Evolutionary conservation across 2,888 invertebrate species (phyloP).

Genomic region (Orgyia antiqua): DNA sequence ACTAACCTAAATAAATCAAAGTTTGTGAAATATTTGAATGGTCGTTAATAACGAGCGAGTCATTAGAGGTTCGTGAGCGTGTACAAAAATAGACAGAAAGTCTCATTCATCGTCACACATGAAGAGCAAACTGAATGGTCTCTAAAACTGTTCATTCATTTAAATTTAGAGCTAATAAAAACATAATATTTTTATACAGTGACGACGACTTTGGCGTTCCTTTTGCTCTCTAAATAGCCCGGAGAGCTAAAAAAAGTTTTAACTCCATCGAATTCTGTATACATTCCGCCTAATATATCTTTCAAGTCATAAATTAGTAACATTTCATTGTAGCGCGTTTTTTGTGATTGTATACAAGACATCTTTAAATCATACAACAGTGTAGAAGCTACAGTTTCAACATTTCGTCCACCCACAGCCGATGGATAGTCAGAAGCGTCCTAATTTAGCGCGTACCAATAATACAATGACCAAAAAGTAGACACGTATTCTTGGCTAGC

Average conservation of each 20-base stretch:
- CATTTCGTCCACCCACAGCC: conserved; percentile 18
- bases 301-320: not conserved
- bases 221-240: too few species aligned
- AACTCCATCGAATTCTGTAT: too few species aligned
- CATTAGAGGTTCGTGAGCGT: conserved; percentile 11
- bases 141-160: conserved; percentile 14
- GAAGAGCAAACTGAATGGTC: conserved; percentile 12
- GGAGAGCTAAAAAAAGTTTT: too few species aligned
- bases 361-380: too few species aligned
- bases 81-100: conserved; percentile 14
- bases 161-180: conserved; percentile 8
- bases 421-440: conserved; percentile 11
- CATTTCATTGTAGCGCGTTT: conserved; percentile 2
- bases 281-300: too few species aligned
- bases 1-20: too few species aligned
- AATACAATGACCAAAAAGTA: conserved; percentile 18
- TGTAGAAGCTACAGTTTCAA: conserved; percentile 10
- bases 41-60: conserved; percentile 8
- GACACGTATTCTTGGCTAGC: conserved; percentile 35
- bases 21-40: conserved; percentile 15
- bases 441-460: conserved; percentile 19
- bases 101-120: conserved; percentile 15
- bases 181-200: conserved; percentile 6
- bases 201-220: too few species aligned
- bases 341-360: too few species aligned